A percentile compares a stretch with the other conserved stretches of the same genome.
Evolutionary conservation across 2,888 invertebrate species (phyloP).

Genomic region (Drosophila barbarae): DNA sequence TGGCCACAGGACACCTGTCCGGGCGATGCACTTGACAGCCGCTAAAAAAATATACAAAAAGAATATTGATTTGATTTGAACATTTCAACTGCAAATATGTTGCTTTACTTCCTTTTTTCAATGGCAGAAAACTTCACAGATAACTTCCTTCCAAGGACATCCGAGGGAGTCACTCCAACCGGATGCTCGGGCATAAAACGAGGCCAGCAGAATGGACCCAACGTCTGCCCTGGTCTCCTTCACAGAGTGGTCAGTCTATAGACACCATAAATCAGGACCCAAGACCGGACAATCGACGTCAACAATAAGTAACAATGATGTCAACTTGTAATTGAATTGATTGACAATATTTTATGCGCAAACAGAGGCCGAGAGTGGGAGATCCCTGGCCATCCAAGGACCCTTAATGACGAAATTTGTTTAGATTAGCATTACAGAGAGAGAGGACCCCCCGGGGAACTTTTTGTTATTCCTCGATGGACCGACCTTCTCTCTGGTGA

Average conservation of each 20-base stretch:
- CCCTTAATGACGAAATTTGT: slow-evolving; percentile 75
- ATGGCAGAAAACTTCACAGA: neutral
- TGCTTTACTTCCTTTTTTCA: neutral
- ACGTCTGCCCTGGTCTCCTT: neutral
- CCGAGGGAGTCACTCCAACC: neutral
- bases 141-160: neutral
- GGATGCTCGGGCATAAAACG: neutral
- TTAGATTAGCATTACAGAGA: slow-evolving; percentile 76
- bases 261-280: slow-evolving; percentile 59
- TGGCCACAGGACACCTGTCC: slow-evolving; percentile 6
- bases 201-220: neutral
- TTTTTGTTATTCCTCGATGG: slow-evolving; percentile 28
- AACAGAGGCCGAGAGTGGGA: slow-evolving; percentile 28
- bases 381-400: slow-evolving; percentile 26
- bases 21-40: neutral
- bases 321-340: slow-evolving; percentile 78
- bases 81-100: neutral
- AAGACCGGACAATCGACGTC: slow-evolving; percentile 68
- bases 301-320: slow-evolving; percentile 73
- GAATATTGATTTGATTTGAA: no score
- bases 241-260: slow-evolving; percentile 22
- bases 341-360: slow-evolving; percentile 77
- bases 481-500: slow-evolving; percentile 39
- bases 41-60: neutral
- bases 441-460: slow-evolving; percentile 15